phyloP scores from a whole-genome alignment of 2,113 vertebrate species.

The Varanus komodoensis region DNA sequence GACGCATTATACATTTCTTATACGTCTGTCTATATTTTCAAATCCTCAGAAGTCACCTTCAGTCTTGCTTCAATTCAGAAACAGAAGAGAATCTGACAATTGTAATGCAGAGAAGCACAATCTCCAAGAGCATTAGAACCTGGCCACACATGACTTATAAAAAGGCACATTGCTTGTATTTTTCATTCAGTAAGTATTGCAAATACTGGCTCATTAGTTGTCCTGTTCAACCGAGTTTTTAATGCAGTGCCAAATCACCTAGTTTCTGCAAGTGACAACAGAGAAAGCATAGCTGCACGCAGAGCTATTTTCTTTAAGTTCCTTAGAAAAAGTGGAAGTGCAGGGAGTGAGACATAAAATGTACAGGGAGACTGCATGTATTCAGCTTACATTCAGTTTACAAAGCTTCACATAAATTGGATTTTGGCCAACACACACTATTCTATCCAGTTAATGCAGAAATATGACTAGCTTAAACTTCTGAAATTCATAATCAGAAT shows the following conservation, averaged over 20 bases:
- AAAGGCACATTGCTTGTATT: not conserved
- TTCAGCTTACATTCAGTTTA: not conserved
- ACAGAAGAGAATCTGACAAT: not conserved
- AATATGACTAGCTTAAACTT: not conserved
- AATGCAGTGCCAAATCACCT: not conserved
- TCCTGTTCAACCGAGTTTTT: not conserved
- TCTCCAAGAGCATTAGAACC: not conserved
- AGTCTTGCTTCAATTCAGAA: not conserved
- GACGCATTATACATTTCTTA: not conserved
- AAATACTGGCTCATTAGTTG: not conserved
- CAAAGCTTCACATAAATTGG: not conserved
- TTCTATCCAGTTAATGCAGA: not conserved
- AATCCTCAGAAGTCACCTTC: not conserved
- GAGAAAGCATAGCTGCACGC: not conserved
- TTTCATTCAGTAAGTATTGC: not conserved
- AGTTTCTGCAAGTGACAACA: not conserved
- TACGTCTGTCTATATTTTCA: not conserved
- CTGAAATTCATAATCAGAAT: not conserved
- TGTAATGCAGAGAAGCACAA: not conserved
- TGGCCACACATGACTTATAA: not conserved
- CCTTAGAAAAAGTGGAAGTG: not conserved
- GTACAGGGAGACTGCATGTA: not conserved
- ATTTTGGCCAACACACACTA: not conserved
- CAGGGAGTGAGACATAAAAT: not conserved
- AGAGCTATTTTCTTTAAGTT: not conserved